Conservation (phyloP, 2,888 invertebrate genomes). For the Agrochola circellaris region DNA sequence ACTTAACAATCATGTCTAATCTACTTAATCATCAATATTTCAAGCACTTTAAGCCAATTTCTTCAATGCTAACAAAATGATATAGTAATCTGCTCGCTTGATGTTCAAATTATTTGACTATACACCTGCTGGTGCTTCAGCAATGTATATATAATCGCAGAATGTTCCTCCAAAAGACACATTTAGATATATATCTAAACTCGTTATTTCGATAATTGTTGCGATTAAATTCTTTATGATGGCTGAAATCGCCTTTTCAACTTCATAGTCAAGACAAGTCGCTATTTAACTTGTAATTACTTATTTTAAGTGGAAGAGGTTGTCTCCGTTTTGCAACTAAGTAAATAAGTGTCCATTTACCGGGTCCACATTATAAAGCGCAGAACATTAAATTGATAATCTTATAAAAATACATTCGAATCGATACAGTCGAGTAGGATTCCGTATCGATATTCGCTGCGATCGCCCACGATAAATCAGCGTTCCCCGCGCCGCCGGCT, state of each 20-base stretch:
- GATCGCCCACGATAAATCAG: conserved; percentile 78
- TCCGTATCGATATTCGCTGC: conserved; percentile 66
- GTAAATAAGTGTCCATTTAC: conserved; percentile 27
- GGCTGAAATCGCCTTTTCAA: conserved; percentile 34
- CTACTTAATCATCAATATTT: background rate
- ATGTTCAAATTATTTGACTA: conserved; percentile 43
- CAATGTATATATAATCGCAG: conserved; percentile 48
- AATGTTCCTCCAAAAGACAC: conserved; percentile 37
- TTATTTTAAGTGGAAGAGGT: conserved; percentile 22
- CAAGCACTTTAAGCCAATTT: conserved; percentile 10
- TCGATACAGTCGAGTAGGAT: conserved; percentile 62
- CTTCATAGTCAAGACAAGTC: conserved; percentile 28
- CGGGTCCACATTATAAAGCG: conserved; percentile 22
- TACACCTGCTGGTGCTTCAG: conserved; percentile 33
- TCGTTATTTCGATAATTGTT: conserved; percentile 57
- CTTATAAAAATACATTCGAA: conserved; percentile 64
- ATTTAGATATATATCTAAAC: conserved; percentile 61
- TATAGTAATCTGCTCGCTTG: conserved; percentile 11
- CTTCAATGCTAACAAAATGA: conserved; percentile 23
- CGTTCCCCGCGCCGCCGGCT: conserved; percentile 69
- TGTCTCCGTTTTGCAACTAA: conserved; percentile 21
- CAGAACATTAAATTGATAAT: conserved; percentile 56
- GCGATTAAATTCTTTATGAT: conserved; percentile 56
- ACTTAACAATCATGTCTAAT: background rate
- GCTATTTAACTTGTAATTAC: conserved; percentile 23